These are phyloP conservation scores for Punctoribates punctum DNA, from an alignment of 2,888 invertebrate species.

Conservation along the genomic window DNA sequence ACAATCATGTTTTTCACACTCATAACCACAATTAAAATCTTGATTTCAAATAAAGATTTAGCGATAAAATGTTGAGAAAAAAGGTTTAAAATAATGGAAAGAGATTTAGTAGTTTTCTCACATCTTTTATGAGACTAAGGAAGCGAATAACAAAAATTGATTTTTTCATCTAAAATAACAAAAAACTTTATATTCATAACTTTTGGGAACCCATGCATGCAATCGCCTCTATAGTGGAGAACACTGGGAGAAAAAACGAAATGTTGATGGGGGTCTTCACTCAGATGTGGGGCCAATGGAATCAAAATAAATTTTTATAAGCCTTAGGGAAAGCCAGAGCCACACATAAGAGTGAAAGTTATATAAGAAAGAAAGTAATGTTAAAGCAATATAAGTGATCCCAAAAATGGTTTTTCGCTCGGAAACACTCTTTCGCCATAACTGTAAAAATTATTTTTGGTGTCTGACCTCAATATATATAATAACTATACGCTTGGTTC, in stretches of 20 bases:
- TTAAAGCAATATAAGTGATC: slow-evolving; percentile 17
- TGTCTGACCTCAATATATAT: slow-evolving; percentile 39
- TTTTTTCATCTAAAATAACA: background rate
- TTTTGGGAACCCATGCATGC: slow-evolving; percentile 4
- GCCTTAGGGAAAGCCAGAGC: slow-evolving; percentile 8
- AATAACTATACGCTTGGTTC: slow-evolving; percentile 38
- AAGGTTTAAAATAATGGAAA: too few species aligned
- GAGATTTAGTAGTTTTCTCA: too few species aligned
- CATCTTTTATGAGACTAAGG: too few species aligned
- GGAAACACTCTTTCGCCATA: slow-evolving; percentile 25
- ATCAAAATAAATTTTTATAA: slow-evolving; percentile 25
- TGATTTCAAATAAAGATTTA: background rate
- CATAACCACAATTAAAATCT: background rate
- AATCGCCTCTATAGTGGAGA: background rate
- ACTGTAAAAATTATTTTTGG: slow-evolving; percentile 39
- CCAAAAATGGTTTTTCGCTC: slow-evolving; percentile 24
- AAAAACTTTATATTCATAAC: slow-evolving; percentile 2
- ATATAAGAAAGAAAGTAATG: slow-evolving; percentile 3
- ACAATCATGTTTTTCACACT: too few species aligned
- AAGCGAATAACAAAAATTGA: background rate
- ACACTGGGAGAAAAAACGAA: background rate
- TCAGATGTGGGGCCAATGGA: background rate
- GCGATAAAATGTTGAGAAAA: too few species aligned
- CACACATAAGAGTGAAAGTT: background rate
- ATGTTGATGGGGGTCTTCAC: background rate